These are phyloP conservation scores for Tenodera sinensis DNA, from an alignment of 2,888 invertebrate genomes.

Conservation along the genomic window DNA sequence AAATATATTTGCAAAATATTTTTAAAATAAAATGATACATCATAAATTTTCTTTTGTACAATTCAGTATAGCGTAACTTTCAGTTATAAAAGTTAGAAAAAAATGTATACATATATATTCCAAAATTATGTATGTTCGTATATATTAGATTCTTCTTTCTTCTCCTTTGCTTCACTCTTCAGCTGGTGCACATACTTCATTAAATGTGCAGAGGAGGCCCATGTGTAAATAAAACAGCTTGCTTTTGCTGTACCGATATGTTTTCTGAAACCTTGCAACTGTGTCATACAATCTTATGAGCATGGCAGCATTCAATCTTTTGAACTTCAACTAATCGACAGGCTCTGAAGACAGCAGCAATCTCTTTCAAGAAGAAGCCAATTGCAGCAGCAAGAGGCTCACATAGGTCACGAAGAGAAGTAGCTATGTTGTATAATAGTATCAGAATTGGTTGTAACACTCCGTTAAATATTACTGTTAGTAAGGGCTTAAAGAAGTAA, in stretches of 20 bases:
- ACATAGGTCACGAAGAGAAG: conserved; percentile 59
- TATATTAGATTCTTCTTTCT: not conserved
- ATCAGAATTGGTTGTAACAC: conserved; percentile 65
- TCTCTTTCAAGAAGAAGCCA: conserved; percentile 50
- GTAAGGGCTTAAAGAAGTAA: conserved; percentile 62
- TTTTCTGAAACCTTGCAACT: too few relatives aligned
- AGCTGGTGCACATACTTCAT: too few relatives aligned
- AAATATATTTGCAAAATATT: too few relatives aligned
- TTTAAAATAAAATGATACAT: not conserved
- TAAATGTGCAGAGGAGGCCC: too few relatives aligned
- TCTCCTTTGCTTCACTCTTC: too few relatives aligned
- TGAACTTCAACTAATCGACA: conserved; percentile 50
- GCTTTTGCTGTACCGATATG: too few relatives aligned
- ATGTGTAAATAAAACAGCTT: too few relatives aligned
- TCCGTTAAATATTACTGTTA: conserved; percentile 61
- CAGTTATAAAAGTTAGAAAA: not conserved
- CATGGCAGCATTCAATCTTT: not conserved
- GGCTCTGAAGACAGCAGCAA: conserved; percentile 46
- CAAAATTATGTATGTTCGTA: not conserved
- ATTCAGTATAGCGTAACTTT: not conserved
- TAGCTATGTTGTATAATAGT: conserved; percentile 57
- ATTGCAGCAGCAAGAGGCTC: conserved; percentile 57
- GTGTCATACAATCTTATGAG: not conserved
- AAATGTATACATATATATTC: not conserved
- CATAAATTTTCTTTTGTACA: not conserved